Evolutionary conservation across 2,113 vertebrate genomes (phyloP), one percentile per base, ranked within the genome.

Genomic region (Tupaia tana): DNA sequence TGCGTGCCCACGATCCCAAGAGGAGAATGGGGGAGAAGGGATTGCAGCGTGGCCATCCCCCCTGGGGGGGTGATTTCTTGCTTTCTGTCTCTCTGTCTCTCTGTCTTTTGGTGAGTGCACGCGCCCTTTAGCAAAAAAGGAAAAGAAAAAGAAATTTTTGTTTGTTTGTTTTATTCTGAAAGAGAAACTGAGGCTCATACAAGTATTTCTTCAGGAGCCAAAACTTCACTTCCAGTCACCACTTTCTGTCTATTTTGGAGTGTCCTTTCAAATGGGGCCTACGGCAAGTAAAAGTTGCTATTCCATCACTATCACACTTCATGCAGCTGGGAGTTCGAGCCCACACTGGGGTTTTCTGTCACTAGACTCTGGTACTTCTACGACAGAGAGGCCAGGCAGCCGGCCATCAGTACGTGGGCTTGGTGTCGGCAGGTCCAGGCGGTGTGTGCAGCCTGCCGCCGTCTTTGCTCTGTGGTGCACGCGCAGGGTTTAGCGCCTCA

Each of bases 381-480:
- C 99, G 99, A 96, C 99, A 99, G 96, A 99, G 99, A 64, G 99
- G 99, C 97, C 99, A 0, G 99, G 99, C 9, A 99, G 98, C 99
- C 99, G 99, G 97, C 98, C 99, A 94, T 99, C 99, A 6, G 99
- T 99, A 98, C 99, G 98, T 99, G 99, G 95, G 99, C 99, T 0
- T 99, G 99, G 43, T 43, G 43, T 43, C 43, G 43, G 43, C 43
- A 43, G 43, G 43, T 5, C 43, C 43, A 43, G 99, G 99, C 83
- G 99, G 97, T 97, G 99, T 99, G 22, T 99, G 98, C 11, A 99
- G 98, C 98, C 99, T 99, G 98, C 99, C 99, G 70, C 99, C 99
- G 95, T 99, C 99, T 0, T 98, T 99, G 96, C 96, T 99, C 99
- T 0, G 99, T 99, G 93, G 99, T 99, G 95, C 99, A 99, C 69